Evolutionary conservation across 2,113 vertebrate genomes (phyloP).

Genomic region (Otocyon megalotis): DNA sequence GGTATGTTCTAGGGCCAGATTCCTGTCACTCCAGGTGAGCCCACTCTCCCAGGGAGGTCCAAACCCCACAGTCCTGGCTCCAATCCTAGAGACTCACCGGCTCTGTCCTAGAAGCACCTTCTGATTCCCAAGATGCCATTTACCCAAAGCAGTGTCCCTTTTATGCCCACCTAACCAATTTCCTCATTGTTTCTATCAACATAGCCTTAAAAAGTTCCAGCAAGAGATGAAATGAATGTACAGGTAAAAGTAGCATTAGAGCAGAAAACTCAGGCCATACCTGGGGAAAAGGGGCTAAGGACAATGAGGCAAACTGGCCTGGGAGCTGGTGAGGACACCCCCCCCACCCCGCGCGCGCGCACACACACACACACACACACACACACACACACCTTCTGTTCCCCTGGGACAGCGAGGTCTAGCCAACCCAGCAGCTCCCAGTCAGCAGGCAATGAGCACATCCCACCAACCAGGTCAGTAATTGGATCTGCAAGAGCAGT

Average conservation of each 20-base stretch:
- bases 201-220: background rate
- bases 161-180: background rate
- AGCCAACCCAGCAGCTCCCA: background rate
- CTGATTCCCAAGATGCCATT: background rate
- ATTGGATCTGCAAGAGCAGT: background rate
- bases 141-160: background rate
- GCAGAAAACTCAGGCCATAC: background rate
- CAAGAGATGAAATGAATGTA: background rate
- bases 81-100: background rate
- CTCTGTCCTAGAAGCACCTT: background rate
- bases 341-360: too few relatives aligned
- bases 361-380: fast-evolving
- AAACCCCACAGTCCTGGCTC: background rate
- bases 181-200: background rate
- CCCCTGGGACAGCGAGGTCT: background rate
- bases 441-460: background rate
- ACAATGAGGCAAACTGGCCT: background rate
- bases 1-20: background rate
- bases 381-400: background rate
- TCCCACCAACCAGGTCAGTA: background rate
- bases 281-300: background rate
- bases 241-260: background rate
- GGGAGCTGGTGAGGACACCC: background rate
- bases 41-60: background rate
- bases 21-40: background rate